Base-by-base conservation (phyloP, 2,797 vertebrate genomes). In the Falco biarmicus region DNA sequence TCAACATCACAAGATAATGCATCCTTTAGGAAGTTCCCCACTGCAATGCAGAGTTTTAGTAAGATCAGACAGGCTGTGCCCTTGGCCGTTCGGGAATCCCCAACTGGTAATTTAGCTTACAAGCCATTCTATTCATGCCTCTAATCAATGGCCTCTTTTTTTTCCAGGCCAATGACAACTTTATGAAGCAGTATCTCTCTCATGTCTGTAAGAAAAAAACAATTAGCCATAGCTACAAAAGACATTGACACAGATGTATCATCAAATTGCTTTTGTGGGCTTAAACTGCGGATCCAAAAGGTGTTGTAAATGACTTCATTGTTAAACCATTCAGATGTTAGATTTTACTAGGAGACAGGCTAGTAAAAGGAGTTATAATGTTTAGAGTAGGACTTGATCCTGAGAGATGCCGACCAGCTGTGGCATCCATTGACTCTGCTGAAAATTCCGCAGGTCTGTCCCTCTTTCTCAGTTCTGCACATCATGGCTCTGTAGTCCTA, bases 151-250 rank as follows among this genome's bases (percentile, higher is more conserved):
- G 68, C 22, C 50, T 74, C 64, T 63, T 89, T 95, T 94, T 85
- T 85, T 26, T 51, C 63, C 47, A 91, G 43, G 69, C 68, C 83
- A 93, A 94, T 92, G 95, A 76, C 80, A 97, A 70, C 25, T 45
- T 87, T 81, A 93, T 47, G 89, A 95, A 96, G 93, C 81, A 95
- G 79, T 71, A 95, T 79, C 96, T 97, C 79, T 84, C 54, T 93
- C 81, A 79, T 63, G 94, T 84, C 69, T 82, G 34, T 45, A 74
- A 94, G 66, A 71, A 60, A 76, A 81, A 39, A 5, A 34, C 59
- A 90, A 95, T 95, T 79, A 96, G 17, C 51, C 56, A 64, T 15
- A 82, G 82, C 65, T 92, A 78, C 73, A 89, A 93, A 91, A 94
- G 61, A 71, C 59, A 88, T 11, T 81, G 74, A 66, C 93, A 88